Percentiles rank a stretch among this genome's conserved stretches.
Evolutionary conservation across 1,140 invertebrate species (phyloP).

Genomic region (Ditylenchus dipsaci): DNA sequence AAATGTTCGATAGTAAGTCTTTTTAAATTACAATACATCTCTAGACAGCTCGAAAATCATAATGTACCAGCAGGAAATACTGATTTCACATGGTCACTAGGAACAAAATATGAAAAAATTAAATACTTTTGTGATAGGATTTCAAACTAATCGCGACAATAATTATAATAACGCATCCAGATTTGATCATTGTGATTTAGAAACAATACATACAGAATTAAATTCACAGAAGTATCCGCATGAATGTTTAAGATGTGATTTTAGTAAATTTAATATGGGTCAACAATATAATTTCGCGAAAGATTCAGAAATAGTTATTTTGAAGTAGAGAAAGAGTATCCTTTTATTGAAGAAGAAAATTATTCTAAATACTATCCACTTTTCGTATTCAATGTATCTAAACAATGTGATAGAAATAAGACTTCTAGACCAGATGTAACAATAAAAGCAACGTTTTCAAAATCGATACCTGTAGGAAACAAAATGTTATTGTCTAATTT

Average conservation of each 20-base stretch:
- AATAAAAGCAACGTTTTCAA: constrained; percentile 28
- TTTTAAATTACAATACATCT: constrained; percentile 30
- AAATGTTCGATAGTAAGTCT: constrained; percentile 27
- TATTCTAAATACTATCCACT: constrained; percentile 34
- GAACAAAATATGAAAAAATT: constrained; percentile 39
- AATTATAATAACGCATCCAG: constrained; percentile 34
- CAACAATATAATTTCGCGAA: constrained; percentile 38
- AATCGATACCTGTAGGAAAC: constrained; percentile 20
- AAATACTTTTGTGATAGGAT: constrained; percentile 36
- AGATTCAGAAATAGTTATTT: constrained; percentile 41
- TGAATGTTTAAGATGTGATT: constrained; percentile 41
- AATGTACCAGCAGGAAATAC: constrained; percentile 27
- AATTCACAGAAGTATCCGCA: constrained; percentile 36
- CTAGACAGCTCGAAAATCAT: constrained; percentile 35
- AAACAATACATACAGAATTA: constrained; percentile 34
- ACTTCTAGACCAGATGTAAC: constrained; percentile 27
- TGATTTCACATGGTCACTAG: constrained; percentile 40
- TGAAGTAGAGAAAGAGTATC: constrained; percentile 26
- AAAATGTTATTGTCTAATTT: constrained; percentile 28
- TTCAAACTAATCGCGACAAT: constrained; percentile 29
- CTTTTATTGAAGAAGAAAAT: constrained; percentile 35
- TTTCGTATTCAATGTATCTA: constrained; percentile 33
- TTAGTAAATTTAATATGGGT: constrained; percentile 29
- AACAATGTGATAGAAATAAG: constrained; percentile 39
- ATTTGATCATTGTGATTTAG: constrained; percentile 37